phyloP scores from a whole-genome alignment of 2,113 vertebrate species.

The Gallinago paraguaiae region DNA sequence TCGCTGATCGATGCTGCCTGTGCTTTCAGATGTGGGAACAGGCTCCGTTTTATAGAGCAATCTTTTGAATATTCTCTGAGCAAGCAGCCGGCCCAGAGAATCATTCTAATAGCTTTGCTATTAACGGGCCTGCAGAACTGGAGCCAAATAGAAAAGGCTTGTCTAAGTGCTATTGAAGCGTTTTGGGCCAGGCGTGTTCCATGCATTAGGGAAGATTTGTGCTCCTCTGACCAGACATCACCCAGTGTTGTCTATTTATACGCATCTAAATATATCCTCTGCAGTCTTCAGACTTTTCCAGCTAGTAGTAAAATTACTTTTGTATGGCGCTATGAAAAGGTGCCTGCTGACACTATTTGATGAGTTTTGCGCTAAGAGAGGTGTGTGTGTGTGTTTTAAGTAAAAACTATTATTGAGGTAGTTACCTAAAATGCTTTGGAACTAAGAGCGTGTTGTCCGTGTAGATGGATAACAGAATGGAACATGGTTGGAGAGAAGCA shows the following conservation, averaged over 20 bases:
- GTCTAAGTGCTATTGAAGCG: conserved; percentile 31
- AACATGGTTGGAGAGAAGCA: not conserved
- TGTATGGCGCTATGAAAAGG: not conserved
- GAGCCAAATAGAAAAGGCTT: conserved; percentile 22
- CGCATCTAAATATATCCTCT: conserved; percentile 55
- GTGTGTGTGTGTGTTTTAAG: not conserved
- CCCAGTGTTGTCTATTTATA: conserved; percentile 60
- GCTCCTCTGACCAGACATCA: conserved; percentile 47
- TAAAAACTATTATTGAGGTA: not conserved
- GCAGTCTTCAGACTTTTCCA: conserved; percentile 38
- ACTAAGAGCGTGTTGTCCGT: not conserved
- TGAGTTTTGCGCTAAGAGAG: not conserved
- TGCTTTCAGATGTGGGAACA: conserved; percentile 39
- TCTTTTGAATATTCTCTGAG: conserved; percentile 47
- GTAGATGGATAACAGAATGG: not conserved
- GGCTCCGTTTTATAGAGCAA: conserved; percentile 26
- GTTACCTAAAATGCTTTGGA: not conserved
- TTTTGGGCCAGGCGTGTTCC: conserved; percentile 12
- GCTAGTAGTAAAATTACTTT: conserved; percentile 59
- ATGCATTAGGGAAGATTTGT: conserved; percentile 50
- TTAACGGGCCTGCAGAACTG: conserved; percentile 13
- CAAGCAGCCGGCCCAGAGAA: not conserved
- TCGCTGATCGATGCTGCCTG: conserved; percentile 16
- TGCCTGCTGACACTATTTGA: not conserved
- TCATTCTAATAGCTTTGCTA: conserved; percentile 18